A percentile compares a stretch with the other conserved stretches of the same genome.
phyloP scores from a whole-genome alignment of 2,797 vertebrate species.

The Smutsia temminckii region DNA sequence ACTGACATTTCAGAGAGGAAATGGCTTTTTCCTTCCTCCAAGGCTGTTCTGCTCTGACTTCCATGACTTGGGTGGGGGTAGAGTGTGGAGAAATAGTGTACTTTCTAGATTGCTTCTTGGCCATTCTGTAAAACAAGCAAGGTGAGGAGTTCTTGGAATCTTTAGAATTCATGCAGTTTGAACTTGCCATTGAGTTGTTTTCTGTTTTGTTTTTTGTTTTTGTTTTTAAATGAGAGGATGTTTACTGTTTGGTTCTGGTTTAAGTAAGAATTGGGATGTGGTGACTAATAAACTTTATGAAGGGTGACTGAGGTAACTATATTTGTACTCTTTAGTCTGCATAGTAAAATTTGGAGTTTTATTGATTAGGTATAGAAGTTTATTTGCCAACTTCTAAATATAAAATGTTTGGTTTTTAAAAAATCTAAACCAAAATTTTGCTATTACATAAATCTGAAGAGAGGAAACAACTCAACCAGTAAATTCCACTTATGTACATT shows the following conservation, averaged over 20 bases:
- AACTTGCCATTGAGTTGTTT: neutral
- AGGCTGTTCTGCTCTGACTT: slow-evolving; percentile 66
- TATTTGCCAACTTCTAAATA: slow-evolving; percentile 36
- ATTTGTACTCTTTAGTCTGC: neutral
- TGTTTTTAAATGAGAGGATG: neutral
- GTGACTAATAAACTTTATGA: neutral
- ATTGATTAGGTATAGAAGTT: neutral
- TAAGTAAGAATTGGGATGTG: neutral
- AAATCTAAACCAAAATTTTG: neutral
- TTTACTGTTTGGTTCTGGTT: slow-evolving; percentile 34
- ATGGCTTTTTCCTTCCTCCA: slow-evolving; percentile 77
- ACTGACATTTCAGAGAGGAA: slow-evolving; percentile 77
- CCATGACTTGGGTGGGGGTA: slow-evolving; percentile 33
- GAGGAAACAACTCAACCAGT: neutral
- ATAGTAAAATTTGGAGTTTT: neutral
- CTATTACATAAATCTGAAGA: slow-evolving; percentile 7
- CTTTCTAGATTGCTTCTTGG: slow-evolving; percentile 55
- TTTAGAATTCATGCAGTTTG: slow-evolving; percentile 31
- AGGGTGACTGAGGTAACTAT: neutral
- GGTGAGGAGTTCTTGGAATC: slow-evolving; percentile 10
- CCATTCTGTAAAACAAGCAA: neutral
- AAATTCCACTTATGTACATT: neutral
- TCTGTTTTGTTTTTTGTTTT: too few relatives aligned
- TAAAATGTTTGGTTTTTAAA: neutral
- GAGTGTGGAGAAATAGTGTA: neutral